Evolutionary conservation across 2,113 vertebrate species (phyloP).

Genomic region (Saguinus midas): DNA sequence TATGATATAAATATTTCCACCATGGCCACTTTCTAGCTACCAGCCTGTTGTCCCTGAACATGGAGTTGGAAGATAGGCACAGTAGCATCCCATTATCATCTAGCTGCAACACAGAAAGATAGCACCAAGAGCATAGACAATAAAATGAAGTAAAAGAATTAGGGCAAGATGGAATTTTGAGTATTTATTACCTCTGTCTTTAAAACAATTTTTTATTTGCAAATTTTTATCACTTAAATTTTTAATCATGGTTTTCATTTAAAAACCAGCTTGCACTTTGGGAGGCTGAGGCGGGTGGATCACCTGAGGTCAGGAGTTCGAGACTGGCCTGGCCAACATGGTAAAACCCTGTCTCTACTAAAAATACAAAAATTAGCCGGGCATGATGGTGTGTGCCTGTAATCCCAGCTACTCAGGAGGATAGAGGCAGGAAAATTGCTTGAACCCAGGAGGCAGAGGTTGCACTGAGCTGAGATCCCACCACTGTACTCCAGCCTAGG

Average conservation of each 20-base stretch:
- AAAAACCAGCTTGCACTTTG: neutral
- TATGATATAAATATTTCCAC: neutral
- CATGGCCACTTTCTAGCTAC: neutral
- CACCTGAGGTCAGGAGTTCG: neutral
- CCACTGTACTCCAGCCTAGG: neutral
- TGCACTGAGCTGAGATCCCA: neutral
- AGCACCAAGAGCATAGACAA: neutral
- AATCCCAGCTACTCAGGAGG: neutral
- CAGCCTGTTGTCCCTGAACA: neutral
- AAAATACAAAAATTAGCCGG: neutral
- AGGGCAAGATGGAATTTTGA: neutral
- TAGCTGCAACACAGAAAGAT: neutral
- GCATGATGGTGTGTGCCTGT: neutral
- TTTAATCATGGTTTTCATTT: neutral
- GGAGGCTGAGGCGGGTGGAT: neutral
- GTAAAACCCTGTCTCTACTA: neutral
- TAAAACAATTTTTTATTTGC: neutral
- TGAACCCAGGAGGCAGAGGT: neutral
- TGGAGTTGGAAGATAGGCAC: neutral
- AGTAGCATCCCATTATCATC: rapidly evolving
- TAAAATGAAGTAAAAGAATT: neutral
- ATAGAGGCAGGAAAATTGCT: neutral
- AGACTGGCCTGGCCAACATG: neutral
- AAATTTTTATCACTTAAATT: neutral
- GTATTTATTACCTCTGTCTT: neutral